Base-by-base conservation (phyloP, 2,888 invertebrate genomes). In the Diogma glabrata region DNA sequence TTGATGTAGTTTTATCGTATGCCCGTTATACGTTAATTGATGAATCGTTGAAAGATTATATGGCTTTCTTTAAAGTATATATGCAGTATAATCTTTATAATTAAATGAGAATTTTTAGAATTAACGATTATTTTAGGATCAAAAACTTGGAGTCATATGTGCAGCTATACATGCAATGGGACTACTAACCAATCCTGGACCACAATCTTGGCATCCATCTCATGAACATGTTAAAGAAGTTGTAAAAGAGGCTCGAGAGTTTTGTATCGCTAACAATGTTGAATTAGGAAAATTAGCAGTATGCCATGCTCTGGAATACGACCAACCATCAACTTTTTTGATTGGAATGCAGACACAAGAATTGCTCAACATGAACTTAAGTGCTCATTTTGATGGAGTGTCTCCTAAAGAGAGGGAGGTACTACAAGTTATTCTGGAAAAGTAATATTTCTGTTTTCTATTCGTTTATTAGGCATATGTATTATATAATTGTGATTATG, bases 161-260 rank as follows among this genome's bases (percentile, higher is more conserved):
- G 92, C 91, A 0, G 81, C 90, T 0, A 79, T 82, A 0, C 81
- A 86, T 10, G 82, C 82, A 3, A 82, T 93, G 86, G 90, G 92
- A 3, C 73, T 94, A 19, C 72, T 94, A 26, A 82, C 86, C 7
- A 84, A 80, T 64, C 65, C 66, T 33, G 89, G 87, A 0, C 84
- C 87, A 1, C 84, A 77, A 55, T 60, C 67, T 1, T 93, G 92
- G 92, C 91, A 93, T 70, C 86, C 87, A 3, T 87, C 87, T 2
- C 67, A 72, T 20, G 72, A 79, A 17, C 73, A 80, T 47, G 72
- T 80, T 9, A 84, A 81, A 64, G 66, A 72, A 23, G 63, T 75
- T 26, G 84, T 85, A 64, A 65, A 63, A 43, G 65, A 75, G 58
- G 87, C 87, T 2, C 72, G 76, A 0, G 70, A 77, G 8, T 77